Base-by-base conservation (phyloP, 37 sponge, comb jelly and placozoan species). In the Chondrilla cf. caribensis region DNA sequence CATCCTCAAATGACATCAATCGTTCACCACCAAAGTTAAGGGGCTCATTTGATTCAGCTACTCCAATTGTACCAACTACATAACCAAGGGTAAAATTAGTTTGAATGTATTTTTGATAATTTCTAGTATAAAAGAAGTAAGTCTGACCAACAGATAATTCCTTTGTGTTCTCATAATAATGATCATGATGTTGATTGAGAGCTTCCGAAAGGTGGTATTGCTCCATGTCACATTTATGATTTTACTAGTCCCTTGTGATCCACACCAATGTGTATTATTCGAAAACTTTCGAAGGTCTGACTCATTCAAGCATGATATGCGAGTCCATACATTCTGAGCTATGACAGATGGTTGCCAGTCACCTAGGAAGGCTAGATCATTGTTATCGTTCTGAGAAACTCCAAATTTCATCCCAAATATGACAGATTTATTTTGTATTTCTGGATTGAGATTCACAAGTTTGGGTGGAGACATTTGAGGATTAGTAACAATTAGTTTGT, bases 1-100 rank as follows among this genome's bases (percentile, higher is more conserved):
- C 68, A 31, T 36, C 82, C 9, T 81, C 54, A 66, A 58, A 81
- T 7, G 65, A 29, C 40, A 81, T 24, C 67, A 64, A 39, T 26
- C 64, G 58, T 64, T 38, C 31, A 59, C 62, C 31, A 5, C 3
- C 81, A 58, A 58, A 80, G 28, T 6, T 54, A 24, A 31, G 28
- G 40, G 60, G 60, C 1, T 62, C 81, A 59, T 21, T 31, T 8
- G 65, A n/a, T 32, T 55, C 64, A 54, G 60, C 29, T 26, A 59
- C 62, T 33, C 81, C 81, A 80, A 80, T 80, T 17, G 81, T 66
- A 28, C 81, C 81, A 25, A 60, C 62, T 31, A 80, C 62, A 29
- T 80, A 80, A 3, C 81, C 81, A 58, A 37, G 37, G 26, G 78
- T 75, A 11, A 47, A 47, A 47, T 47, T 47, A 3, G 9, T 18